These are phyloP conservation scores for Merluccius polli DNA, from an alignment of 2,797 vertebrate species.

Conservation along the genomic window DNA sequence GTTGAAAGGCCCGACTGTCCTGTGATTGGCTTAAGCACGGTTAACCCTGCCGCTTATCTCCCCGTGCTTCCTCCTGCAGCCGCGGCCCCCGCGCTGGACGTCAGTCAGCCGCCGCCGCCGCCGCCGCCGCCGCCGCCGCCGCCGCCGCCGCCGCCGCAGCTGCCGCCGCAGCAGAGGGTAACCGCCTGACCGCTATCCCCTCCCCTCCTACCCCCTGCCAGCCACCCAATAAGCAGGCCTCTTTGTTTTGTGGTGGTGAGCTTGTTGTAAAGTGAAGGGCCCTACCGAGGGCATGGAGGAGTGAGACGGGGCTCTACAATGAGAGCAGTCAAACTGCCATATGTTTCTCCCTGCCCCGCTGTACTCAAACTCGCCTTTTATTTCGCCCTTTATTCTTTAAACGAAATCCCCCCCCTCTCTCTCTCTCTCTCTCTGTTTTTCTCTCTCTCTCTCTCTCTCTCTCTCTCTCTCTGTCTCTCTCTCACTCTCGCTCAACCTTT, in stretches of 20 bases:
- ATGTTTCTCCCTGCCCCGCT: slow-evolving; percentile 62
- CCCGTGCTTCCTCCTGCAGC: slow-evolving; percentile 58
- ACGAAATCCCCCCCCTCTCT: slow-evolving; percentile 22
- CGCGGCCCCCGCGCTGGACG: slow-evolving; percentile 15
- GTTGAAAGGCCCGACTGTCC: slow-evolving; percentile 50
- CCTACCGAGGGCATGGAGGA: slow-evolving; percentile 56
- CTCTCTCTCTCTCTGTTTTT: slow-evolving; percentile 23
- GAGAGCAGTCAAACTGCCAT: slow-evolving; percentile 75
- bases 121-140: background rate
- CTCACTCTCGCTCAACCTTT: slow-evolving; percentile 38
- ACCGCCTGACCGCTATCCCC: too few species aligned
- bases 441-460: slow-evolving; percentile 32
- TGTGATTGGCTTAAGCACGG: slow-evolving; percentile 51
- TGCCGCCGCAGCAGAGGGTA: slow-evolving; percentile 49
- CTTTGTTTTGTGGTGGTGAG: slow-evolving; percentile 51
- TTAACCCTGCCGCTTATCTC: slow-evolving; percentile 60
- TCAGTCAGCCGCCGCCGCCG: slow-evolving; percentile 47
- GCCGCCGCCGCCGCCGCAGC: background rate
- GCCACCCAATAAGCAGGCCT: slow-evolving; percentile 40
- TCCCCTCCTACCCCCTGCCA: slow-evolving; percentile 30
- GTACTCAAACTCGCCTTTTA: slow-evolving; percentile 69
- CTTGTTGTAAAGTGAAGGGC: slow-evolving; percentile 68
- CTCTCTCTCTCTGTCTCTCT: slow-evolving; percentile 64
- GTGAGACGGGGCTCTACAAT: slow-evolving; percentile 58
- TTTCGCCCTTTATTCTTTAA: slow-evolving; percentile 47